Percentiles rank a stretch among this genome's conserved stretches.
phyloP scores from a whole-genome alignment of 23 tunicate genomes.

The Aplidium turbinatum region DNA sequence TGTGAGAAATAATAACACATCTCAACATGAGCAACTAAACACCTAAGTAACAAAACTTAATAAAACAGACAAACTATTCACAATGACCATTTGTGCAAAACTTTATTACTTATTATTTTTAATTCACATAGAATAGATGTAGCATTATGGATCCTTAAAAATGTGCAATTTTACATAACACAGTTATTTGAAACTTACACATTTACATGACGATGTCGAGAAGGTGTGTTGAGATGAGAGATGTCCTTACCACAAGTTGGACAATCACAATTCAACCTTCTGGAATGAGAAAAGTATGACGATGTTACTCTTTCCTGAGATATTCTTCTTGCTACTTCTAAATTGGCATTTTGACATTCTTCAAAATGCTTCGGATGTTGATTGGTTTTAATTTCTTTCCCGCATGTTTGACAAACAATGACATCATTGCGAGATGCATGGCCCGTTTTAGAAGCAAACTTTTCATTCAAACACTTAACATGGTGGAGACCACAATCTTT shows the following conservation, averaged over 20 bases:
- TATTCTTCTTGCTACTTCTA: constrained; percentile 1
- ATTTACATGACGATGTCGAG: constrained; percentile 15
- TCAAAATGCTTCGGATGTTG: constrained; percentile 3
- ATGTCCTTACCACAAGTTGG: constrained; percentile 17
- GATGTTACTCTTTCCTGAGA: constrained; percentile 17
- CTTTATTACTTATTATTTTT: not conserved
- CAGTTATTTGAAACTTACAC: not conserved
- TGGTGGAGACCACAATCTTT: constrained; percentile 1
- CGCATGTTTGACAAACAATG: constrained; percentile 17
- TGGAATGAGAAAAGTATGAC: constrained; percentile 13
- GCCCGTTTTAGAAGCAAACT: not conserved
- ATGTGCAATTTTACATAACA: no score
- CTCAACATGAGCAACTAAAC: no score
- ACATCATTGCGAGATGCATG: not conserved
- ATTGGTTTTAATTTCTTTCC: constrained; percentile 4
- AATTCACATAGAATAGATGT: not conserved
- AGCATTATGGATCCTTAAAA: no score
- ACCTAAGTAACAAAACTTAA: no score
- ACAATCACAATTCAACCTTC: constrained; percentile 12
- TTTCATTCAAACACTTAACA: constrained; percentile 1
- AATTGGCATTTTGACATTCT: constrained; percentile 2
- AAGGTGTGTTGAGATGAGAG: not conserved
- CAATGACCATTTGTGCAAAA: not conserved
- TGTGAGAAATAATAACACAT: no score
- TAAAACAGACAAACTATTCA: no score